phyloP scores from a whole-genome alignment of 2,113 vertebrate species.

The Lathamus discolor region DNA sequence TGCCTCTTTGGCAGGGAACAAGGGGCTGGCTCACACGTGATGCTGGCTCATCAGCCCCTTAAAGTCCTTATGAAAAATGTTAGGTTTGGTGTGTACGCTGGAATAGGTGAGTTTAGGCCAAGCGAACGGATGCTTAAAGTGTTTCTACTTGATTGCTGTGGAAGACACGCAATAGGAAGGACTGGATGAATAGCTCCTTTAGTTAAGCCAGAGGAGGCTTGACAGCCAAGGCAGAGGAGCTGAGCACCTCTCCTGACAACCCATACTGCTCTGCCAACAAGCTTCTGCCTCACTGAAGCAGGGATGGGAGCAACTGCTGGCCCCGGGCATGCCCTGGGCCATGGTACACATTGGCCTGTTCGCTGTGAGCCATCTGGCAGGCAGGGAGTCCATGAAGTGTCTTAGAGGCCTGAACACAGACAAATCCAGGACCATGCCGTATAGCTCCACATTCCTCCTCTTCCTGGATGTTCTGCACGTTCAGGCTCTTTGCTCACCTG shows the following conservation, averaged over 20 bases:
- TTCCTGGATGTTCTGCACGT: rapidly evolving
- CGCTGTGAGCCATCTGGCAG: not conserved
- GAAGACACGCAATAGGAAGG: not conserved
- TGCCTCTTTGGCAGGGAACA: not conserved
- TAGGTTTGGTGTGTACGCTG: not conserved
- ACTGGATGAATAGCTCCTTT: not conserved
- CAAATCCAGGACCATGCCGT: not conserved
- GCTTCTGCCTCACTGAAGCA: not conserved
- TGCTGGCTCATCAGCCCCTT: not conserved
- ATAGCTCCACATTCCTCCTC: not conserved
- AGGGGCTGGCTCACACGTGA: not conserved
- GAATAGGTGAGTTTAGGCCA: not conserved
- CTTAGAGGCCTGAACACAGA: not conserved
- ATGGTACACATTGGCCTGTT: rapidly evolving
- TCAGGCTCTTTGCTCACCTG: not conserved
- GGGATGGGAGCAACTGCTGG: not conserved
- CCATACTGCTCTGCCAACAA: not conserved
- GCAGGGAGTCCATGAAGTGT: not conserved
- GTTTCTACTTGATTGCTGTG: not conserved
- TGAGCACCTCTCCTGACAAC: not conserved
- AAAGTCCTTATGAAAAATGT: not conserved
- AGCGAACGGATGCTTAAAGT: not conserved
- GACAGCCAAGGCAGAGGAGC: not conserved
- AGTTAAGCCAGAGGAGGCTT: not conserved
- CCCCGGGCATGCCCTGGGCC: rapidly evolving